A percentile compares a stretch with the other conserved stretches of the same genome.
Evolutionary conservation across 2,113 vertebrate genomes (phyloP).

Genomic region (Ciconia boyciana): DNA sequence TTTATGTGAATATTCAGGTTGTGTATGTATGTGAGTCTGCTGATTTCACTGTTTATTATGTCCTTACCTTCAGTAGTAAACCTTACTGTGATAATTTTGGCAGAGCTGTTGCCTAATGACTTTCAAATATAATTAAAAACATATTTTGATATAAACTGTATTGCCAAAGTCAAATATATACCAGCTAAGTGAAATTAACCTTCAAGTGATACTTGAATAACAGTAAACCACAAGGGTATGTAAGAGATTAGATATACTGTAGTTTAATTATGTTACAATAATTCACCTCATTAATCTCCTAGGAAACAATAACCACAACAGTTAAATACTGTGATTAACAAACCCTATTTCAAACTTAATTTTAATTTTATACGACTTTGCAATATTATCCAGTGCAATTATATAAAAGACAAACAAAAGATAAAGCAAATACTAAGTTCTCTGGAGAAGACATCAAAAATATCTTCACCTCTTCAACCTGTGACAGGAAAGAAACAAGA

Average conservation of each 20-base stretch:
- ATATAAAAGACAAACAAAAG: slow-evolving; percentile 28
- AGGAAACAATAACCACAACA: slow-evolving; percentile 80
- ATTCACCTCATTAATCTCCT: slow-evolving; percentile 82
- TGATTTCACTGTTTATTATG: not conserved
- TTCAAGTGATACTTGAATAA: slow-evolving; percentile 74
- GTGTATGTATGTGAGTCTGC: not conserved
- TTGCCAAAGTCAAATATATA: slow-evolving; percentile 72
- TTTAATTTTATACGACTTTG: slow-evolving; percentile 72
- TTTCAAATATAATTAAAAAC: slow-evolving; percentile 74
- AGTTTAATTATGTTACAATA: slow-evolving; percentile 78
- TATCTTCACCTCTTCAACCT: not conserved
- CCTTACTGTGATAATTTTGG: slow-evolving; percentile 18
- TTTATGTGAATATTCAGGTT: not conserved
- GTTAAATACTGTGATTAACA: slow-evolving; percentile 78
- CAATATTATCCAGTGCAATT: slow-evolving; percentile 56
- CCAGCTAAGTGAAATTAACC: slow-evolving; percentile 77
- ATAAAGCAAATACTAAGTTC: not conserved
- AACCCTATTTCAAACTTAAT: slow-evolving; percentile 71
- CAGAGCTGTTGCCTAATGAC: slow-evolving; percentile 57
- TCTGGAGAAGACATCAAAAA: not conserved
- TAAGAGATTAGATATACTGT: slow-evolving; percentile 74
- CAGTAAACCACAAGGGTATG: slow-evolving; percentile 68
- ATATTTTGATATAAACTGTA: slow-evolving; percentile 69
- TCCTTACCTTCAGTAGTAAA: slow-evolving; percentile 4
- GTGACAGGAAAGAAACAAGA: not conserved